Evolutionary conservation across 1,140 invertebrate species (phyloP).

Genomic region (Holcopasites calliopsidis): DNA sequence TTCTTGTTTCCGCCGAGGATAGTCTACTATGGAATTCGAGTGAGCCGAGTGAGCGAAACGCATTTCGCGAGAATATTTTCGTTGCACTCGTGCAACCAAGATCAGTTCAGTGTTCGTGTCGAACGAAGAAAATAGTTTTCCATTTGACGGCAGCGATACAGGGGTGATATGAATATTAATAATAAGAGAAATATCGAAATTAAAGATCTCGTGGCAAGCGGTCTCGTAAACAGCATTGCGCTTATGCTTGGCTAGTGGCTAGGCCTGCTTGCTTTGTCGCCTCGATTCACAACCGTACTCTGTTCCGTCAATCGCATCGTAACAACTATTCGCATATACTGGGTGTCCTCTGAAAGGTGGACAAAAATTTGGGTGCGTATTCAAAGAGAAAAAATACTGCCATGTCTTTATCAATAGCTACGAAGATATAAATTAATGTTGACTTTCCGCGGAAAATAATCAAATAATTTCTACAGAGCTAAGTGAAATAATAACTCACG

Average conservation of each 20-base stretch:
- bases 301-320: neutral
- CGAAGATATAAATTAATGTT: too few relatives aligned
- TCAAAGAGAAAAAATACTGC: too few relatives aligned
- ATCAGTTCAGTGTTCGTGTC: neutral
- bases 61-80: constrained; percentile 6
- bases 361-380: too few relatives aligned
- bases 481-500: too few relatives aligned
- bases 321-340: neutral
- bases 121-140: neutral
- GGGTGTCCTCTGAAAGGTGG: too few relatives aligned
- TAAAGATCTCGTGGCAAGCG: neutral
- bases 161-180: neutral
- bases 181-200: neutral
- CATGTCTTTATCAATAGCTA: too few relatives aligned
- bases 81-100: neutral
- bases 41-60: neutral
- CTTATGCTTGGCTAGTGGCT: neutral
- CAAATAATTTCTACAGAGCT: too few relatives aligned
- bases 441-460: too few relatives aligned
- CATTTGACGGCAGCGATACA: neutral
- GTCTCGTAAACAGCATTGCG: neutral
- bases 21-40: neutral
- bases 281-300: constrained; percentile 10
- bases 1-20: constrained; percentile 4
- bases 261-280: neutral